Base-by-base conservation (phyloP, 2,113 vertebrate species). In the Scolopax mira region DNA sequence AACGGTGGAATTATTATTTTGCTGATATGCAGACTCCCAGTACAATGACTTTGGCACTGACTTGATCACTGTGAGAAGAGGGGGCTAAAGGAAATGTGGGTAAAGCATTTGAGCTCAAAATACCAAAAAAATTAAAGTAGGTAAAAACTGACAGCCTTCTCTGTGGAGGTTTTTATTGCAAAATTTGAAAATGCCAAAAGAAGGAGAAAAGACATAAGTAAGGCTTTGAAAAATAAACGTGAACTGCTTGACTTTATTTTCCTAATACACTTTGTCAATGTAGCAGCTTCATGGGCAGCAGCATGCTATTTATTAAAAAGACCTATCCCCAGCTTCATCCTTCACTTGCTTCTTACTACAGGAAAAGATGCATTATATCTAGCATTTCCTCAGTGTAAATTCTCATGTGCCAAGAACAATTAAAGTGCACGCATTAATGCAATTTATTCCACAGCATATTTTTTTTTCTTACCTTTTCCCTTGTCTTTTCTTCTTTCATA, bases 1-100 rank as follows among this genome's bases (percentile, higher is more conserved):
- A 96, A 93, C 65, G 54, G 22, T 75, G 37, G 66, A 62, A 82
- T 89, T 83, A 85, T 77, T 88, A 42, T 90, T 90, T 91, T 88
- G 10, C 31, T 72, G 41, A 58, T n/a, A 27, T 42, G 30, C 51
- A 66, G 39, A 35, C 7, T 85, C 31, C 12, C 64, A 79, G 31
- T 62, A 61, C 71, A 88, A 85, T 25, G 35, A 49, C 37, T 67
- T 82, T 94, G 91, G 73, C 66, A 77, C 44, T 75, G 74, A 33
- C 17, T 25, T 48, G 44, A 71, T 52, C 19, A 5, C 9, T 58
- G 15, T 52, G 61, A 66, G 80, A 67, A 91, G 6, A 72, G 52
- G 71, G 27, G 22, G 24, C 60, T 54, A 30, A 88, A 84, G 24
- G 35, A 77, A 85, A 51, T 7, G 8, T 35, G 21, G 21, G 23